Base-by-base conservation (phyloP, 2,797 vertebrate genomes). In the Halcyon chelicuti region DNA sequence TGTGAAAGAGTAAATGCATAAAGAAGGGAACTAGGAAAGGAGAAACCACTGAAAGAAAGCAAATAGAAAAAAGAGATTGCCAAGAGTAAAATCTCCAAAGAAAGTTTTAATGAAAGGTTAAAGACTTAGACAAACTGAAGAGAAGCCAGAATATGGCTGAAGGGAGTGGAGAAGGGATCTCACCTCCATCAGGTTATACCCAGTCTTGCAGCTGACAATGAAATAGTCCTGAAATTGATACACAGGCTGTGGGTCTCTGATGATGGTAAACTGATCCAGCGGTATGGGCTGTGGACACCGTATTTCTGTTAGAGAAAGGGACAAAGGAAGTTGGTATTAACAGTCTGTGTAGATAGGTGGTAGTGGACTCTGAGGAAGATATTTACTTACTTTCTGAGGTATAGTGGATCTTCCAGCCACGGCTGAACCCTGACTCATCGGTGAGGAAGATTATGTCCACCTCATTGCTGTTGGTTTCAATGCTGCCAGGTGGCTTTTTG, bases 401-500 rank as follows among this genome's bases (percentile, higher is more conserved):
- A 67, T 98, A 98, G 88, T 26, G 95, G 52, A 98, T 94, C 87
- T 97, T 98, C 98, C 98, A 98, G 76, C 98, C 98, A 52, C 60
- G 95, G 93, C 98, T 98, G 94, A 97, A 97, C 57, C 98, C 98
- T 0, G 98, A 98, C 18, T 98, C 98, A 7, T 98, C 98, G 0
- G 98, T 98, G 94, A 98, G 88, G 92, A 98, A 98, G 37, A 98
- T 88, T 49, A 98, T 90, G 31, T 98, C 97, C 44, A 98, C 98
- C 2, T 96, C 96, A 31, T 98, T 97, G 96, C 98, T 98, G 31
- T 85, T 95, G 77, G 97, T 98, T 93, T 98, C 97, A 15, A 98
- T 90, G 68, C 44, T 77, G 4, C 95, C 86, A 7, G 98, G 98
- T 26, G 95, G 86, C 31, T 81, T 37, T 14, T 58, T 97, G 28